These are phyloP conservation scores for Avahi laniger DNA, from an alignment of 2,797 vertebrate species.

Conservation along the genomic window DNA sequence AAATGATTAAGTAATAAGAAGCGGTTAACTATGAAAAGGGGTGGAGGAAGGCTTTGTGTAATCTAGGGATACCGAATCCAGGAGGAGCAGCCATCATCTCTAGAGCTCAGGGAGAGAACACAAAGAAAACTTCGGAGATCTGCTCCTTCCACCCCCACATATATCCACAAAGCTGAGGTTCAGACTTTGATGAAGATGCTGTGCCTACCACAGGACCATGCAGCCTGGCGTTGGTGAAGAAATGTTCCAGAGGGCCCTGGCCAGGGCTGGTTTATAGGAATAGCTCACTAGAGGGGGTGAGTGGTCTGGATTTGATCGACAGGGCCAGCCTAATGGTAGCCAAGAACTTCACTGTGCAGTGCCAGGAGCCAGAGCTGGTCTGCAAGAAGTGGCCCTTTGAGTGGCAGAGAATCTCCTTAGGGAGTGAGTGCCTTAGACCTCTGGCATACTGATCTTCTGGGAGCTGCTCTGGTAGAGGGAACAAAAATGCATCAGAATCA, in stretches of 20 bases:
- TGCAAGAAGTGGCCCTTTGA: background rate
- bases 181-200: background rate
- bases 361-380: background rate
- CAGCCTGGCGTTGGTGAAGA: background rate
- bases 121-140: background rate
- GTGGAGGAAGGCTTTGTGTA: background rate
- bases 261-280: no score
- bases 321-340: background rate
- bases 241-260: background rate
- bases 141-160: accelerated
- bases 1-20: background rate
- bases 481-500: background rate
- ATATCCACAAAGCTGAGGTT: background rate
- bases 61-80: background rate
- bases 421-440: background rate
- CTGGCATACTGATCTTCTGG: no score
- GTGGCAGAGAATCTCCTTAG: background rate
- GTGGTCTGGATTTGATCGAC: background rate
- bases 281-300: background rate
- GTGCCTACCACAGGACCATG: background rate
- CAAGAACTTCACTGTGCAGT: no score
- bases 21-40: no score
- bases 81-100: background rate
- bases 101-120: background rate
- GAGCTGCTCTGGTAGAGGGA: background rate